These are phyloP conservation scores for Chymomyza caudatula DNA, from an alignment of 2,888 invertebrate genomes.

Conservation along the genomic window DNA sequence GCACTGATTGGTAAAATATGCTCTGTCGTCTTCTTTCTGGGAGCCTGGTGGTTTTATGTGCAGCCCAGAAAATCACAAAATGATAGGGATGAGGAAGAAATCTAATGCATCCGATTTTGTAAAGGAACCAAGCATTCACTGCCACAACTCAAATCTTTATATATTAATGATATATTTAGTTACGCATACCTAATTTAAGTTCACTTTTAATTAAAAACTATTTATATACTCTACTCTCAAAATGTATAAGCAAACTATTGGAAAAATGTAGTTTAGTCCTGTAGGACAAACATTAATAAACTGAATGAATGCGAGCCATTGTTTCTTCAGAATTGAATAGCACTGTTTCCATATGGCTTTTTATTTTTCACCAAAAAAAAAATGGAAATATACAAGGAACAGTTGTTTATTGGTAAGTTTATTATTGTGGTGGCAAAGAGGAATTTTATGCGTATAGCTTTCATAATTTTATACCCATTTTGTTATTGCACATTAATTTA, in stretches of 20 bases:
- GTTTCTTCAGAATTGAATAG: too few species aligned
- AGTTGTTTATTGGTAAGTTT: too few species aligned
- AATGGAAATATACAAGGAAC: too few species aligned
- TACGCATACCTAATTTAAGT: background rate
- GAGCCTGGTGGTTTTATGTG: constrained; percentile 87
- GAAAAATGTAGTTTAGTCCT: background rate
- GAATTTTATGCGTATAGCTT: too few species aligned
- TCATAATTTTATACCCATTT: too few species aligned
- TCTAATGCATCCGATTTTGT: constrained; percentile 3
- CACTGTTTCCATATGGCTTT: too few species aligned
- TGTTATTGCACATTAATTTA: too few species aligned
- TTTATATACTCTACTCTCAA: background rate
- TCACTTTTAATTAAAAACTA: background rate
- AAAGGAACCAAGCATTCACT: constrained; percentile 19
- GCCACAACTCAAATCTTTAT: constrained; percentile 17
- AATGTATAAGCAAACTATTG: background rate
- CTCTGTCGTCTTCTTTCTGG: constrained; percentile 85
- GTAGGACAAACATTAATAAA: too few species aligned
- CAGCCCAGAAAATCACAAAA: constrained; percentile 79
- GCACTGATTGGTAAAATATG: constrained; percentile 85
- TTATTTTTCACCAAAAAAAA: too few species aligned
- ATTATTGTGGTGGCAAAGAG: too few species aligned
- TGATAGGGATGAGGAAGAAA: constrained; percentile 25
- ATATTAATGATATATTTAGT: background rate
- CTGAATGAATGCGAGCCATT: too few species aligned